These are phyloP conservation scores for Coccyzus lansbergi DNA, from an alignment of 2,797 vertebrate species.

Conservation along the genomic window DNA sequence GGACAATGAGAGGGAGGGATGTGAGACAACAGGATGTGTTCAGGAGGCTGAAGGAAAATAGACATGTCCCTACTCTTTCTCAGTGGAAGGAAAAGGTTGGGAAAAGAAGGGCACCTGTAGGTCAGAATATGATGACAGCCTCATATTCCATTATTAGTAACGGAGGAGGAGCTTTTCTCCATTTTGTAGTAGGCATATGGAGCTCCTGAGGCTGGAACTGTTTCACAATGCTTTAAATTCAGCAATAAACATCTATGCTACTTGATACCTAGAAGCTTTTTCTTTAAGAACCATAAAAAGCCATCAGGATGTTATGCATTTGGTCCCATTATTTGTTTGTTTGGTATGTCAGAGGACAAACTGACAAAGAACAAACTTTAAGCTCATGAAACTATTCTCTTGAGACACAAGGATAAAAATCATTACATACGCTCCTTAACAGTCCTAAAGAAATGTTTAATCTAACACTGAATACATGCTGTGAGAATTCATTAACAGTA, in stretches of 20 bases:
- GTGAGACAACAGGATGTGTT: not conserved
- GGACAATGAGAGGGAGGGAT: not conserved
- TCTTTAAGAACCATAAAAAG: not conserved
- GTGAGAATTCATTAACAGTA: slow-evolving; percentile 29
- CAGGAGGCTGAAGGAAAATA: not conserved
- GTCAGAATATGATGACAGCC: not conserved
- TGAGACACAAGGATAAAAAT: slow-evolving; percentile 1
- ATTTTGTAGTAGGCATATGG: not conserved
- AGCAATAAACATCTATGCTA: not conserved
- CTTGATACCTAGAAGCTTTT: not conserved
- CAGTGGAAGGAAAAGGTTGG: not conserved
- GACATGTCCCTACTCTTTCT: not conserved
- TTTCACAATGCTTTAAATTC: not conserved
- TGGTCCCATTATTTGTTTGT: not conserved
- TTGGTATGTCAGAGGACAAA: slow-evolving; percentile 4
- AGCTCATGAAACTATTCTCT: not conserved
- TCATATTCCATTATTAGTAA: not conserved
- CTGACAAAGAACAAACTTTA: not conserved
- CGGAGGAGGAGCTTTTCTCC: not conserved
- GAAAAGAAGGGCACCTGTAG: not conserved
- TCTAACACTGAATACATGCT: not conserved
- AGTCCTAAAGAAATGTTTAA: slow-evolving; percentile 11
- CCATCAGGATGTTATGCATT: not conserved
- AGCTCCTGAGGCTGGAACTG: not conserved
- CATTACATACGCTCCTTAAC: not conserved